Evolutionary conservation across 2,113 vertebrate genomes (phyloP).

Genomic region (Hemiprocne comata): DNA sequence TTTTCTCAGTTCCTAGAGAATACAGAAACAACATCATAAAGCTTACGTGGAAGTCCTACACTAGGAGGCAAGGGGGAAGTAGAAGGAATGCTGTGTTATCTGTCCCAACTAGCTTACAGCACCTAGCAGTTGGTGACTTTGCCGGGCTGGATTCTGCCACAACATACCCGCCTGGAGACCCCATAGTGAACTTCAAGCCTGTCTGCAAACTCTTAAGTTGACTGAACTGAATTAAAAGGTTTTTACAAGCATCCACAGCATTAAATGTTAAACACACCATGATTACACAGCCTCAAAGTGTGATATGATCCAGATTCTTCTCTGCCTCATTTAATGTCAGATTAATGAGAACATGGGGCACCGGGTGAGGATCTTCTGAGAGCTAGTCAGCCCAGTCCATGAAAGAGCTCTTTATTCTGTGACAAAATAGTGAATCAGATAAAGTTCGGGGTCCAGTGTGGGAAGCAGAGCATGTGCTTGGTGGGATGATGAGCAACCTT

Average conservation of each 20-base stretch:
- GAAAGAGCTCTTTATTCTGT: conserved; percentile 14
- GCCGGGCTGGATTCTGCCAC: not conserved
- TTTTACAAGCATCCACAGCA: not conserved
- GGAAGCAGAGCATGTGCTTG: not conserved
- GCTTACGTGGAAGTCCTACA: not conserved
- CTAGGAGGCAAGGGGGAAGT: not conserved
- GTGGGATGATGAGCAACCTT: not conserved
- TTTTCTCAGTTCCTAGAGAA: not conserved
- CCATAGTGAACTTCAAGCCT: not conserved
- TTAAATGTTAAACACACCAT: not conserved
- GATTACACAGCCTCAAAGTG: not conserved
- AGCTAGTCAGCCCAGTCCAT: not conserved
- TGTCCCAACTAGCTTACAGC: not conserved
- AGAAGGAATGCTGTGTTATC: not conserved
- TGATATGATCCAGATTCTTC: conserved; percentile 21
- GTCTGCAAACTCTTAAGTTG: not conserved
- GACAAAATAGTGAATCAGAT: not conserved
- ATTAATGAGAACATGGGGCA: not conserved
- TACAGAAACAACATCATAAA: not conserved
- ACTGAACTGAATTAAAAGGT: not conserved
- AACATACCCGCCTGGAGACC: not conserved
- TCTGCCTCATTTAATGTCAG: not conserved
- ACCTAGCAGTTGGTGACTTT: not conserved
- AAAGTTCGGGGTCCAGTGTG: not conserved
- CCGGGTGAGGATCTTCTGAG: not conserved